Evolutionary conservation across 2,113 vertebrate genomes (phyloP).

Genomic region (Fulmarus glacialis): DNA sequence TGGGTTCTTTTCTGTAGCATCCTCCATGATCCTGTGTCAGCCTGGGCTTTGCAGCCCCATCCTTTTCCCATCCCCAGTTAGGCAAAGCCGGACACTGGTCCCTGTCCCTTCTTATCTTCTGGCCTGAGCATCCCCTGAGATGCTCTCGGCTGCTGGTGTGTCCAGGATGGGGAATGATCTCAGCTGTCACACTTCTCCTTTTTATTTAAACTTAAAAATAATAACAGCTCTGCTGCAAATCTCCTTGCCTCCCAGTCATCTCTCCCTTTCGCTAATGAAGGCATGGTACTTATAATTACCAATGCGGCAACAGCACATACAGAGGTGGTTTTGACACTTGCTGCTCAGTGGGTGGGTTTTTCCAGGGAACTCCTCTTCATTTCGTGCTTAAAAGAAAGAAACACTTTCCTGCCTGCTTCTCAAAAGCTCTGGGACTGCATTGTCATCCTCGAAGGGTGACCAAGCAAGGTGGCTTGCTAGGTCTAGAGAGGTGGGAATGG

Average conservation of each 20-base stretch:
- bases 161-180: neutral
- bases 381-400: neutral
- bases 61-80: neutral
- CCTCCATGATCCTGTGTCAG: neutral
- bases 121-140: neutral
- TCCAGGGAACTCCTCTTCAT: constrained; percentile 15
- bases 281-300: constrained; percentile 20
- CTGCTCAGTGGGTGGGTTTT: constrained; percentile 41
- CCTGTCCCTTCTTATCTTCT: neutral
- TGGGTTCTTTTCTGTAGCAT: neutral
- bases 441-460: neutral
- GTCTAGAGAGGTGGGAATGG: neutral
- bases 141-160: neutral
- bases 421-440: neutral
- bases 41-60: neutral
- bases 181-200: constrained; percentile 7
- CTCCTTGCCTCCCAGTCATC: constrained; percentile 11
- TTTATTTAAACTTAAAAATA: constrained; percentile 55
- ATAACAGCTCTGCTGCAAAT: constrained; percentile 41
- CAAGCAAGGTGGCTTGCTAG: neutral
- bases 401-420: neutral
- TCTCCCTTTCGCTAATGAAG: constrained; percentile 30
- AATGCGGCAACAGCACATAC: neutral
- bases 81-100: neutral
- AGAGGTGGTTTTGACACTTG: constrained; percentile 52